phyloP scores from a whole-genome alignment of 2,888 invertebrate genomes.

The Melanostoma scalare region DNA sequence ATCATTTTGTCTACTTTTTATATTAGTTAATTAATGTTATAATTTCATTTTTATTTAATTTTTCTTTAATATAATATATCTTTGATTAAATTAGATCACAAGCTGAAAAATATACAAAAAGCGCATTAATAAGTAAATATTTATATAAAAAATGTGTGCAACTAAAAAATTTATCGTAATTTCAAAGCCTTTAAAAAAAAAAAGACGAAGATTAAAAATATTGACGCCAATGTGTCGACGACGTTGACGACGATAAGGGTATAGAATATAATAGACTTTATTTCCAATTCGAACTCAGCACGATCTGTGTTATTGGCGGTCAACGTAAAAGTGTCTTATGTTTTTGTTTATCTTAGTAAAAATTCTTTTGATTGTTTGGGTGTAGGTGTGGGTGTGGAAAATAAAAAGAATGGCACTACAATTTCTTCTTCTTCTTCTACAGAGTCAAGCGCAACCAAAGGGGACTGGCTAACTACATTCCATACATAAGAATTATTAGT shows the following conservation, averaged over 20 bases:
- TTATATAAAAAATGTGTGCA: slow-evolving; percentile 58
- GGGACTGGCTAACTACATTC: slow-evolving; percentile 3
- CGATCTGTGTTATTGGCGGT: no score
- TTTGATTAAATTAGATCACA: slow-evolving; percentile 77
- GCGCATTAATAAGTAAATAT: slow-evolving; percentile 59
- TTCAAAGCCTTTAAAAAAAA: slow-evolving; percentile 7
- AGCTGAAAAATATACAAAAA: slow-evolving; percentile 78
- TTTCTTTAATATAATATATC: slow-evolving; percentile 48
- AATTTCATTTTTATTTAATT: slow-evolving; percentile 36
- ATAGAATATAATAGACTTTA: not conserved
- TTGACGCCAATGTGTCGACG: slow-evolving; percentile 9
- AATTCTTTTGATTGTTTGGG: slow-evolving; percentile 13
- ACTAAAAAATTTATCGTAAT: slow-evolving; percentile 35
- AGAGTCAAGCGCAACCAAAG: slow-evolving; percentile 15
- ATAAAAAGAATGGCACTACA: slow-evolving; percentile 61
- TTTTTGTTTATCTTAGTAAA: not conserved
- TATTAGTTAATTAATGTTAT: slow-evolving; percentile 62
- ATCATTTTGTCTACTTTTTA: slow-evolving; percentile 46
- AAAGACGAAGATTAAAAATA: slow-evolving; percentile 9
- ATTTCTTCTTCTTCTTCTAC: slow-evolving; percentile 9
- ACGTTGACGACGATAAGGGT: not conserved
- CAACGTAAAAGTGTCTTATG: no score
- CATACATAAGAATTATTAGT: slow-evolving; percentile 5
- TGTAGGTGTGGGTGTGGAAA: not conserved
- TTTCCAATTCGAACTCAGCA: no score